phyloP scores from a whole-genome alignment of 2,888 invertebrate species.

The Spatulosminthurus flaviceps region DNA sequence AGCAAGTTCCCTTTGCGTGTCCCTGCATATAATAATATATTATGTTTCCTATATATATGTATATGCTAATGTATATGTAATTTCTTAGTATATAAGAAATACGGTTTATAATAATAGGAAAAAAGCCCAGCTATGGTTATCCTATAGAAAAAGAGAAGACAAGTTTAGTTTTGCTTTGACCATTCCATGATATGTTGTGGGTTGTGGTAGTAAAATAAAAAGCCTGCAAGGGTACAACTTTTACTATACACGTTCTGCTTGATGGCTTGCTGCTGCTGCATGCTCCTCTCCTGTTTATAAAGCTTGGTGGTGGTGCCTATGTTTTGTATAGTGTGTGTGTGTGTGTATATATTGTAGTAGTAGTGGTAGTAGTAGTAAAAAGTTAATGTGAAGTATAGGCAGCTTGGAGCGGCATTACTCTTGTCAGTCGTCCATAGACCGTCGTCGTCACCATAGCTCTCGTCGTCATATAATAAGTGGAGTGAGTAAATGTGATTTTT shows the following conservation, averaged over 20 bases:
- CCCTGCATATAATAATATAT: neutral
- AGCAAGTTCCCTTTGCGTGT: slow-evolving; percentile 10
- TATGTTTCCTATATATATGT: too few relatives aligned
- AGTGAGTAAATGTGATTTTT: slow-evolving; percentile 15
- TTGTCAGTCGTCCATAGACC: slow-evolving; percentile 16
- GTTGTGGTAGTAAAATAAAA: slow-evolving; percentile 35
- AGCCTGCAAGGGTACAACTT: slow-evolving; percentile 29
- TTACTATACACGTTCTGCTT: slow-evolving; percentile 31
- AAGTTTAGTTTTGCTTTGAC: slow-evolving; percentile 24
- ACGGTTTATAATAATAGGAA: slow-evolving; percentile 1
- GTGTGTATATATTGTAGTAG: slow-evolving; percentile 18
- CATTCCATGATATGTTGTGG: slow-evolving; percentile 29
- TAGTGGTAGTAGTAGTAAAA: too few relatives aligned
- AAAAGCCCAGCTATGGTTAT: neutral
- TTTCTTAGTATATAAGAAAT: neutral
- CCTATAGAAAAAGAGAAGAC: slow-evolving; percentile 11
- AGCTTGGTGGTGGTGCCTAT: neutral
- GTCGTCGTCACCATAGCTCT: slow-evolving; percentile 9
- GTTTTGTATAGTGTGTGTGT: neutral
- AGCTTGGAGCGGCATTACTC: neutral
- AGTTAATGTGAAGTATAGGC: neutral
- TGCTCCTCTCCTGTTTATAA: too few relatives aligned
- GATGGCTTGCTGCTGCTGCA: neutral
- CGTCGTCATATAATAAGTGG: too few relatives aligned
- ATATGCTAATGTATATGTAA: too few relatives aligned